Base-by-base conservation (phyloP, 2,888 invertebrate species). In the Xanthorhoe designata region DNA sequence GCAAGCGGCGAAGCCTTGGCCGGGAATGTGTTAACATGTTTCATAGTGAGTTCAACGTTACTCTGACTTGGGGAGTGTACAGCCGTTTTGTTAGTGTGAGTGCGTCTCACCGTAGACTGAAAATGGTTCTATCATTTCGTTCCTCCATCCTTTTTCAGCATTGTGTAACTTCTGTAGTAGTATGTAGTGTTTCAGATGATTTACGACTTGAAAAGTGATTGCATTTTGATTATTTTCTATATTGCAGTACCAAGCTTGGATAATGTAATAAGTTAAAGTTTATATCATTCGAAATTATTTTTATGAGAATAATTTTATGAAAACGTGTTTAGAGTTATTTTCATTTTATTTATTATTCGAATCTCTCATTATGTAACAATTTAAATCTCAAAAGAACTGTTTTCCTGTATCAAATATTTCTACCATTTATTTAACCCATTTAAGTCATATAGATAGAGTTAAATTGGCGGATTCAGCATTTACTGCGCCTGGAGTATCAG, bases 121-220 rank as follows among this genome's bases (percentile, higher is more conserved):
- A 92, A 91, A 91, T 91, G 91, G 92, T 92, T 87, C 85, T 87
- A 91, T 91, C 90, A 88, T 91, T 90, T 88, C 87, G 87, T 88
- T 90, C 85, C 86, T 86, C 88, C 84, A 86, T 89, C 89, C 91
- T 89, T 91, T 92, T 91, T 88, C 88, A 90, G 88, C 85, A 83
- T 87, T 89, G 88, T 87, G 78, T 88, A 86, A 86, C 84, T 85
- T 84, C 81, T 86, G 83, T 84, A 79, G 51, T 78, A 66, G 73
- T 70, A 68, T 73, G 74, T 75, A 81, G 87, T 61, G 51, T 42
- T 65, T 50, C 59, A 63, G 67, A 68, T 68, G 57, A 68, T 68
- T 64, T 85, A 82, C 80, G 80, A 56, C 66, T 60, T 67, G 51
- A 58, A 70, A 74, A 66, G 38, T 60, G 42, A 62, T 70, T 64